A percentile compares a stretch with the other conserved stretches of the same genome.
phyloP scores from a whole-genome alignment of 2,797 vertebrate genomes.

The Cercopithecus mitis region DNA sequence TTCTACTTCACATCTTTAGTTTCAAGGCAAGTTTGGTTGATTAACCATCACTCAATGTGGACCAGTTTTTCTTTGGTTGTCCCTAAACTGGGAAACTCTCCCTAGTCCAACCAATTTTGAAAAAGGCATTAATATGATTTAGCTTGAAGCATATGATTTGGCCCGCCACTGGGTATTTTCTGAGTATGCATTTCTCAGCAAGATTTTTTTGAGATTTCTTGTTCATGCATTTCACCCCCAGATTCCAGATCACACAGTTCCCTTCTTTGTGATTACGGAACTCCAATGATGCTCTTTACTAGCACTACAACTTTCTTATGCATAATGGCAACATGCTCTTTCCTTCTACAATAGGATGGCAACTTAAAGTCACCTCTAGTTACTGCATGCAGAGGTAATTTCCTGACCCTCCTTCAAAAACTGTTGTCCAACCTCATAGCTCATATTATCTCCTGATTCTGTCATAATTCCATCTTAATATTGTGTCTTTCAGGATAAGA shows the following conservation, averaged over 20 bases:
- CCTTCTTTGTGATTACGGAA: background rate
- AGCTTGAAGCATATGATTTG: background rate
- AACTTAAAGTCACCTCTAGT: background rate
- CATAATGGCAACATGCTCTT: background rate
- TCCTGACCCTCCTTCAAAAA: background rate
- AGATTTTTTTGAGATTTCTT: background rate
- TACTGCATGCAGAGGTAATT: background rate
- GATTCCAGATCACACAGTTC: background rate
- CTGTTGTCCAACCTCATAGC: too few relatives aligned
- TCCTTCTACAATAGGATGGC: background rate
- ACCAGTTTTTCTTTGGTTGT: background rate
- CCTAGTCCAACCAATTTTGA: background rate
- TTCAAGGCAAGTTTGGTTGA: background rate
- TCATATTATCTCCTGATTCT: background rate
- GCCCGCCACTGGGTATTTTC: background rate
- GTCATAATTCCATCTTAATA: background rate
- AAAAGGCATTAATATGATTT: background rate
- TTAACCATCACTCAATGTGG: background rate
- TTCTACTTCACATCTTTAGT: background rate
- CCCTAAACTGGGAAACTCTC: background rate
- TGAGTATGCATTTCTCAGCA: background rate
- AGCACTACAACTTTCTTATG: background rate
- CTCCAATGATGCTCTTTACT: background rate
- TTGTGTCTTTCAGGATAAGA: background rate
- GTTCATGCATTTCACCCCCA: background rate